Evolutionary conservation across 2,888 invertebrate species (phyloP).

Genomic region (Drosophila diplacantha): DNA sequence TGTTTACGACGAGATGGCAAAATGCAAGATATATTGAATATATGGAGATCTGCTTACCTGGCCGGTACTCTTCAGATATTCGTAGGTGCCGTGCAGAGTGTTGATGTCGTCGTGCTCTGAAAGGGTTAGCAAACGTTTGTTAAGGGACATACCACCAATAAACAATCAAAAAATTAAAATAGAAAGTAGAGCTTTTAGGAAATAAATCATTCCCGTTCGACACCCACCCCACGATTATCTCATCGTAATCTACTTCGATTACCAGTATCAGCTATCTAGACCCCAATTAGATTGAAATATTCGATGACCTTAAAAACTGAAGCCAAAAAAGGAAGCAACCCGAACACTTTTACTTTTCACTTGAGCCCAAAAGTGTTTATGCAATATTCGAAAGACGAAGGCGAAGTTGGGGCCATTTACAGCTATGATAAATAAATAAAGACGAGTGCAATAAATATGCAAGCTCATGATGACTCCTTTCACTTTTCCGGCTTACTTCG

Average conservation of each 20-base stretch:
- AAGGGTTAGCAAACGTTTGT: conserved; percentile 32
- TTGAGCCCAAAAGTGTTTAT: conserved; percentile 47
- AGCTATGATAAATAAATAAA: conserved; percentile 46
- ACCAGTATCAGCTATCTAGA: conserved; percentile 20
- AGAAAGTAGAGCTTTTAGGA: too few relatives aligned
- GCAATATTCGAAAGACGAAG: conserved; percentile 52
- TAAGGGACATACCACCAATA: neutral
- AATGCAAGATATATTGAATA: conserved; percentile 37
- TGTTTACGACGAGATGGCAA: conserved; percentile 52
- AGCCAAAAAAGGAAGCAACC: conserved; percentile 25
- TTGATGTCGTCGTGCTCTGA: conserved; percentile 75
- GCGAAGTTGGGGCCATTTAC: conserved; percentile 35
- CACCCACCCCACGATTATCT: conserved; percentile 7
- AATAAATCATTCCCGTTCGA: neutral
- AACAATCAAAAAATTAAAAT: neutral
- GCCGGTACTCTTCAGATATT: conserved; percentile 81
- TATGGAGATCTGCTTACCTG: conserved; percentile 78
- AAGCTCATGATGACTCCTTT: conserved; percentile 63
- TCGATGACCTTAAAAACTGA: conserved; percentile 32
- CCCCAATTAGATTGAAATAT: conserved; percentile 29
- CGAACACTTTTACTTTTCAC: conserved; percentile 59
- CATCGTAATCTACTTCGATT: conserved; percentile 5
- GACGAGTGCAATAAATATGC: conserved; percentile 60
- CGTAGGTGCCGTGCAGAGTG: conserved; percentile 77
- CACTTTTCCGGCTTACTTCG: conserved; percentile 53